Evolutionary conservation across 2,888 invertebrate species (phyloP), one percentile per base, ranked within the genome.

Genomic region (Caenorhabditis doughertyi): DNA sequence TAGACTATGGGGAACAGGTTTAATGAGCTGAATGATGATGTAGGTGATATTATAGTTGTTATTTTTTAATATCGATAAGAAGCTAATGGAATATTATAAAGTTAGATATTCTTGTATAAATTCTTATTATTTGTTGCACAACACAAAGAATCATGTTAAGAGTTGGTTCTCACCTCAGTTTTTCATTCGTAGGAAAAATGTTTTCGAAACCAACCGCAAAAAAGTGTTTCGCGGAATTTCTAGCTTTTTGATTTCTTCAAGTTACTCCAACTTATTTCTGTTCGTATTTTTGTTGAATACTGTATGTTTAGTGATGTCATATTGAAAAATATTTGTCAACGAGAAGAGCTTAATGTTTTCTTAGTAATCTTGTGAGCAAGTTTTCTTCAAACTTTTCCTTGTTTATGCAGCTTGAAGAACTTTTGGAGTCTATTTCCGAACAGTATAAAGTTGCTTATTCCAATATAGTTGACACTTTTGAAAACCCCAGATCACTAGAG

Each of bases 251-350:
- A 32, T 32, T 7, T 7, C 32, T 32, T 32, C 32, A n/a, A n/a
- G n/a, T n/a, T n/a, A n/a, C n/a, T n/a, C 42, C 42, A 42, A 42
- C 8, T 42, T 18, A 2, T n/a, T 13, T 58, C 23, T 39, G 18
- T 7, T 16, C 8, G n/a, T 49, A 49, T 18, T 42, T 11, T 2
- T 42, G 39, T 2, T 47, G 51, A 7, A 25, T 47, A 47, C 64
- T 64, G 64, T 64, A 64, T 64, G 64, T 21, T 64, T 42, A 64
- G 21, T 64, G 64, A 64, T 64, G 44, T 64, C 64, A 64, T n/a
- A n/a, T 32, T 5, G 9, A 21, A 64, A 47, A 64, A 64, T 64
- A 64, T 64, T 64, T 64, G 42, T 60, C 51, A 51, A 51, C n/a
- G 21, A 21, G 49, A 21, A 21, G 55, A n/a, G 13, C 39, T 29